Conservation (phyloP, 2,888 invertebrate genomes). For the Hipparchia sbordonii region DNA sequence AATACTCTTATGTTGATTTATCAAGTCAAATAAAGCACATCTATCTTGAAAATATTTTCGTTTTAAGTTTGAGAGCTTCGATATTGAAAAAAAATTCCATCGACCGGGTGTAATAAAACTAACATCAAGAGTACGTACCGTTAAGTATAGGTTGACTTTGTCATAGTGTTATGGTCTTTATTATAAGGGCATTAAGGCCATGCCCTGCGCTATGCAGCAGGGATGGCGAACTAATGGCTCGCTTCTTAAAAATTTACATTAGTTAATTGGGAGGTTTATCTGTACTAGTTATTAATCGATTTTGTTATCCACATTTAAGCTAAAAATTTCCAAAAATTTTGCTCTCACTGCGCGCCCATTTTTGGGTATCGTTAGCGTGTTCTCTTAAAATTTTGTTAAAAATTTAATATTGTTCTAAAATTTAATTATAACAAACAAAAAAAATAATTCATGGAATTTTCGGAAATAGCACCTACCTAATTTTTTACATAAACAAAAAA, state of each 20-base stretch:
- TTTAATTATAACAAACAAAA: no score
- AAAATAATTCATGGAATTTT: no score
- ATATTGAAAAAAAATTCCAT: conserved; percentile 33
- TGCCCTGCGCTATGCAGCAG: conserved; percentile 39
- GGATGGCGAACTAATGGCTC: background rate
- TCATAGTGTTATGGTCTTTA: conserved; percentile 25
- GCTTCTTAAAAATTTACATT: background rate
- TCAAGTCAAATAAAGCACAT: conserved; percentile 18
- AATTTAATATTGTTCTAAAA: no score
- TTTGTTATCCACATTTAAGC: no score
- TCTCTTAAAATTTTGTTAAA: no score
- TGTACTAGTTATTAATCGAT: no score
- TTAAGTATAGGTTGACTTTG: conserved; percentile 22
- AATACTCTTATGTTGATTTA: conserved; percentile 11
- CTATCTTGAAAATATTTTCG: conserved; percentile 30
- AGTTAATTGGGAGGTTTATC: background rate
- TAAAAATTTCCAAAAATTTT: no score
- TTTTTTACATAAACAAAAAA: no score
- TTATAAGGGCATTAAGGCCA: conserved; percentile 21
- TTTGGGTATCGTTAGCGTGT: no score
- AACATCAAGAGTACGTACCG: conserved; percentile 31
- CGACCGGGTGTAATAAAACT: conserved; percentile 35
- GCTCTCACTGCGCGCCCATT: no score
- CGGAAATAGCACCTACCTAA: no score
- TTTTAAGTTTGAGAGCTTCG: conserved; percentile 28